phyloP scores from a whole-genome alignment of 2,113 vertebrate genomes.

The Pelecanus crispus region DNA sequence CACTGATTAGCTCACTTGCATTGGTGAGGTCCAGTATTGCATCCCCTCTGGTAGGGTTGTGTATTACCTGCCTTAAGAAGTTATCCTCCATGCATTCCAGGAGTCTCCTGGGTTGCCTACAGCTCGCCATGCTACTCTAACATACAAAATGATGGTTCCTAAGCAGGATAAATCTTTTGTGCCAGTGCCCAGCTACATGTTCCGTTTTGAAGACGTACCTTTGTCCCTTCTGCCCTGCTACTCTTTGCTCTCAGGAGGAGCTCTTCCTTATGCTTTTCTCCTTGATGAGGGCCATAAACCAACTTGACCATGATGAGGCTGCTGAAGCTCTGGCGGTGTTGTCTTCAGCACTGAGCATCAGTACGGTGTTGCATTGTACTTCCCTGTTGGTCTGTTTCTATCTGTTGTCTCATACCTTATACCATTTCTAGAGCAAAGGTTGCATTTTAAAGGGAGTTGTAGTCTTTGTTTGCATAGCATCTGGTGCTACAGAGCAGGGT shows the following conservation, averaged over 20 bases:
- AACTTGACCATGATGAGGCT: neutral
- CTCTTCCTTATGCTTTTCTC: neutral
- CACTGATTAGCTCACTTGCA: too few species aligned
- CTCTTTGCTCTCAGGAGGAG: neutral
- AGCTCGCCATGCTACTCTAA: neutral
- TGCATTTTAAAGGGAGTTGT: neutral
- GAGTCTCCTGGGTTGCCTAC: too few species aligned
- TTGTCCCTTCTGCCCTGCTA: neutral
- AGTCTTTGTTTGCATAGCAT: neutral
- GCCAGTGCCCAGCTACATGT: accelerated
- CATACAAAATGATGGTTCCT: neutral
- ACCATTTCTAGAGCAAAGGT: neutral
- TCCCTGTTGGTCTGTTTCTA: neutral
- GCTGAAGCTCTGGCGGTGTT: neutral
- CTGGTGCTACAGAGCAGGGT: neutral
- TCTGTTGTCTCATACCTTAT: neutral
- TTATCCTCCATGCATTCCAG: too few species aligned
- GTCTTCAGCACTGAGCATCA: neutral
- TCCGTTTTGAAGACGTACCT: accelerated
- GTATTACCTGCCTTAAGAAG: too few species aligned
- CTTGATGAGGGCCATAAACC: neutral
- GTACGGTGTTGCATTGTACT: neutral
- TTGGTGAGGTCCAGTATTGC: too few species aligned
- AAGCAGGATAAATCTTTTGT: neutral
- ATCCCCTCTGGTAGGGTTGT: too few species aligned